Percentiles rank a stretch among this genome's conserved stretches.
These are phyloP conservation scores for Drosophila jambulina DNA, from an alignment of 1,140 invertebrate species.

Conservation along the genomic window DNA sequence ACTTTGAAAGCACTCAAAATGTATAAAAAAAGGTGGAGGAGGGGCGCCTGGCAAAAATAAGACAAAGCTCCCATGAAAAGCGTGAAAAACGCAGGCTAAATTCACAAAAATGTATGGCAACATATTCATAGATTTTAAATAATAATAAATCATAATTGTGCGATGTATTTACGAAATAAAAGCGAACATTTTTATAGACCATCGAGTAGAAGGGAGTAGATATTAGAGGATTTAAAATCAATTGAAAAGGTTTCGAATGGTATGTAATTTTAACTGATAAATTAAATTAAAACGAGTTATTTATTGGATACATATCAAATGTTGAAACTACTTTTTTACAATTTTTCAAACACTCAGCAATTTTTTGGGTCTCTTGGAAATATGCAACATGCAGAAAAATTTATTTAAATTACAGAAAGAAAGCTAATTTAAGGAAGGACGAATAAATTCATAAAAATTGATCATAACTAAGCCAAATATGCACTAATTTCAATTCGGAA, in stretches of 20 bases:
- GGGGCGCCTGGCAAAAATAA: not conserved
- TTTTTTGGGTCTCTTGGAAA: too few species aligned
- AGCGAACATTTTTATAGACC: not conserved
- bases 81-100: not conserved
- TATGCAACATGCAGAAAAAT: too few species aligned
- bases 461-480: too few species aligned
- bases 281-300: not conserved
- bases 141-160: not conserved
- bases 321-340: too few species aligned
- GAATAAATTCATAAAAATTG: too few species aligned
- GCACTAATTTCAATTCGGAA: too few species aligned
- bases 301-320: too few species aligned
- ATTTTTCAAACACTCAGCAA: too few species aligned
- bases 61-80: not conserved
- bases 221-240: not conserved
- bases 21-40: slow-evolving; percentile 18
- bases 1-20: slow-evolving; percentile 62
- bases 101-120: not conserved
- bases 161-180: not conserved
- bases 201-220: not conserved
- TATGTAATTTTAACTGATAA: not conserved
- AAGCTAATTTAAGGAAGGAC: too few species aligned
- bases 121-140: not conserved
- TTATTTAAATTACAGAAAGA: too few species aligned
- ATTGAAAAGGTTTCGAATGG: not conserved